Percentiles rank a stretch among this genome's conserved stretches.
These are phyloP conservation scores for Drosophila sproati DNA, from an alignment of 1,140 invertebrate genomes.

Conservation along the genomic window DNA sequence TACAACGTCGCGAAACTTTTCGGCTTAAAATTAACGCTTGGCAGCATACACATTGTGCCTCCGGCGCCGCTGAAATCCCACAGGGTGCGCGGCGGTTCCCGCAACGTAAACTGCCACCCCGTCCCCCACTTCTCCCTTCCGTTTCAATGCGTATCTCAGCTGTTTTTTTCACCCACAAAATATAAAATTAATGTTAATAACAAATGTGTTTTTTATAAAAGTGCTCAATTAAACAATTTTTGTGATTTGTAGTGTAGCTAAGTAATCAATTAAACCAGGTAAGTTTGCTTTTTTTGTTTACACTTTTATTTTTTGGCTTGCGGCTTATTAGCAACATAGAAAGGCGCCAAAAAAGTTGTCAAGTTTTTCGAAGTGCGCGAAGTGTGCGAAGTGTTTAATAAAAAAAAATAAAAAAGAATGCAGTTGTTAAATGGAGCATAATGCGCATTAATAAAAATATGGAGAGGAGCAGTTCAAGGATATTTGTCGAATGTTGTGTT, in stretches of 20 bases:
- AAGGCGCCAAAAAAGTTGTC: conserved; percentile 43
- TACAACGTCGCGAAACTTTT: neutral
- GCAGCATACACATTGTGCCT: conserved; percentile 21
- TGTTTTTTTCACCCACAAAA: conserved; percentile 21
- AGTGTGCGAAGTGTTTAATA: conserved; percentile 4
- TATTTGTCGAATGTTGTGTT: neutral
- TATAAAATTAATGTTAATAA: conserved; percentile 3
- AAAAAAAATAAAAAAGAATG: conserved; percentile 2
- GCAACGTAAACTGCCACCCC: neutral
- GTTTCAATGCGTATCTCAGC: conserved; percentile 28
- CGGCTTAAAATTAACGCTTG: neutral
- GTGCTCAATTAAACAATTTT: conserved; percentile 6
- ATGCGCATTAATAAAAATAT: conserved; percentile 29
- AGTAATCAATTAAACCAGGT: conserved; percentile 30
- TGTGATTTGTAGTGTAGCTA: neutral
- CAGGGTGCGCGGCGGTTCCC: conserved; percentile 33
- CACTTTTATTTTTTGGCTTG: neutral
- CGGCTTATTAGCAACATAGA: conserved; percentile 25
- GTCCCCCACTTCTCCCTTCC: conserved; percentile 11
- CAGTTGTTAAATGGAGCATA: neutral
- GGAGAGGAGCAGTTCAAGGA: conserved; percentile 29
- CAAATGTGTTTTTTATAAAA: neutral
- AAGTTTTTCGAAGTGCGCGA: conserved; percentile 17
- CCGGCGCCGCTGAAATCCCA: conserved; percentile 50
- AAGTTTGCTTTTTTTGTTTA: conserved; percentile 14